Evolutionary conservation across 2,888 invertebrate genomes (phyloP).

Genomic region (Watsonalla binaria): DNA sequence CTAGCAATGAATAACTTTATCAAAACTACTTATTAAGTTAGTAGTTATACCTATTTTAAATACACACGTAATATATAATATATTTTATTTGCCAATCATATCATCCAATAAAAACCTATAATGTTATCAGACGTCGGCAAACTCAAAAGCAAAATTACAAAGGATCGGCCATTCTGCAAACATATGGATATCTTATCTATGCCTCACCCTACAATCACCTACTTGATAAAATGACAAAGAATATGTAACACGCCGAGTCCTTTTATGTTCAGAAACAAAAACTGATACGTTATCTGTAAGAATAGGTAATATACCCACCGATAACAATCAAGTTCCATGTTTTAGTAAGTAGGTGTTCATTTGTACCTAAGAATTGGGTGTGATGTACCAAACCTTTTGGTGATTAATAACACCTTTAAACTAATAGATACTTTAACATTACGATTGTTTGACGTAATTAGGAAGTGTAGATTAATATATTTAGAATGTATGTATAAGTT

Average conservation of each 20-base stretch:
- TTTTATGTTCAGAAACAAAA: background rate
- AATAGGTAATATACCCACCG: background rate
- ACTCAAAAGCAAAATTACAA: background rate
- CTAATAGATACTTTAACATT: no score
- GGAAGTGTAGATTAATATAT: no score
- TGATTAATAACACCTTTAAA: no score
- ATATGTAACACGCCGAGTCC: background rate
- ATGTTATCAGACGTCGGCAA: background rate
- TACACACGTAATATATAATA: background rate
- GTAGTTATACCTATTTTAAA: background rate
- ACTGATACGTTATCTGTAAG: background rate
- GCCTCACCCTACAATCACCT: background rate
- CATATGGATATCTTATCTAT: background rate
- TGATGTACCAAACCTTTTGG: no score
- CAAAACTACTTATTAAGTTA: no score
- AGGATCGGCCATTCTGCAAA: background rate
- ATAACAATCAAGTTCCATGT: constrained; percentile 1
- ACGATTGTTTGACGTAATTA: no score
- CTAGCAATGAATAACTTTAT: background rate
- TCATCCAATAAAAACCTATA: background rate
- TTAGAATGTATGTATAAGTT: no score
- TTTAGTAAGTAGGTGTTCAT: constrained; percentile 10
- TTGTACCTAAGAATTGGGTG: background rate
- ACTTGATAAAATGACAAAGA: background rate
- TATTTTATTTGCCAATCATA: background rate